Base-by-base conservation (phyloP, 2,797 vertebrate genomes). In the Liparis tanakae region DNA sequence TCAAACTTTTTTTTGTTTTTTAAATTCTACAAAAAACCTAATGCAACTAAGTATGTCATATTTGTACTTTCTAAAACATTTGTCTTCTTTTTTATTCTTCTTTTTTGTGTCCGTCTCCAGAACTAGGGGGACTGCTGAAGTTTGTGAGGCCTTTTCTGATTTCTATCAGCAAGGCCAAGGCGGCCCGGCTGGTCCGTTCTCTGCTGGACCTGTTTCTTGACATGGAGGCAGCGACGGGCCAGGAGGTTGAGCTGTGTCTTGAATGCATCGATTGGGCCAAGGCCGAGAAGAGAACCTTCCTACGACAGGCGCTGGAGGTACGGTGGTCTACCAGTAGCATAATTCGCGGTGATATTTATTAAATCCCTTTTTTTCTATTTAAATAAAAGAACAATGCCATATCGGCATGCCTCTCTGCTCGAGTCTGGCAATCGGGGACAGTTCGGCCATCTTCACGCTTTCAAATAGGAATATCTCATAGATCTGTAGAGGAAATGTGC, bases 191-290 rank as follows among this genome's bases (percentile, higher is more conserved):
- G 56, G 98, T 99, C 54, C 96, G 98, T 22, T 98, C 96, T 14
- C 95, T 99, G 84, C 95, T 99, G 44, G 98, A 99, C 91, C 94
- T 99, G 6, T 98, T 99, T 84, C 95, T 99, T 51, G 98, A 99
- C 86, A 99, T 99, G 98, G 98, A 99, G 91, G 98, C 98, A 62
- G 98, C 97, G 0, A 99, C 98, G 0, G 98, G 98, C 41, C 98
- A 99, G 89, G 98, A 99, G 94, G 98, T 99, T 55, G 97, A 98
- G 76, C 94, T 99, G 85, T 99, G 98, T 92, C 95, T 99, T 85
- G 98, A 99, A 84, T 99, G 98, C 90, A 99, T 99, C 4, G 97
- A 99, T 72, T 99, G 98, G 98, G 98, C 98, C 89, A 99, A 99
- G 93, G 91, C 94, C 15, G 98, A 99, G 93, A 99, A 99, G 91